Evolutionary conservation across 2,797 vertebrate genomes (phyloP).

Genomic region (Epinephelus awoara): DNA sequence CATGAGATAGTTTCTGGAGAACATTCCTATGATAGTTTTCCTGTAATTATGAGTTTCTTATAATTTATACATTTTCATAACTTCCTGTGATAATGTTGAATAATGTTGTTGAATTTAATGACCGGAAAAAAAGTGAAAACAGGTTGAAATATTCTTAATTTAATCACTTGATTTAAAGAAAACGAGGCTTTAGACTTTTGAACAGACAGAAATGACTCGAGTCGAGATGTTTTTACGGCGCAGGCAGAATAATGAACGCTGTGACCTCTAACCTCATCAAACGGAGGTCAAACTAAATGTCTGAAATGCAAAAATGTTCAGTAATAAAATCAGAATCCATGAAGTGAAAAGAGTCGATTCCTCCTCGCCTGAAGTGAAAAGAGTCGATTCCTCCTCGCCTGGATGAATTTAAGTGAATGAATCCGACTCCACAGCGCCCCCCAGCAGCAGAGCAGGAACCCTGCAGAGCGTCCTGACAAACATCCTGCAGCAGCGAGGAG

Average conservation of each 20-base stretch:
- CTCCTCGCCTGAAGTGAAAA: not conserved
- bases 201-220: not conserved
- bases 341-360: not conserved
- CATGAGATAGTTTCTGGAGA: not conserved
- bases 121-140: not conserved
- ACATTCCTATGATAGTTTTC: too few relatives aligned
- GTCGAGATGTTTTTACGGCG: not conserved
- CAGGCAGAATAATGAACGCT: not conserved
- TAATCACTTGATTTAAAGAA: not conserved
- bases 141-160: slow-evolving; percentile 2
- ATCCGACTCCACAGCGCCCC: slow-evolving; percentile 37
- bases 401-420: not conserved
- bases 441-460: slow-evolving; percentile 39
- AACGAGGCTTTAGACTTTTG: not conserved
- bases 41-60: not conserved
- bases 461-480: slow-evolving; percentile 40
- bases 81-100: too few relatives aligned
- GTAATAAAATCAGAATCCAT: not conserved
- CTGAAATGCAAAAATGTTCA: slow-evolving; percentile 8
- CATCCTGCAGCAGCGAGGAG: slow-evolving; percentile 46
- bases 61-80: too few relatives aligned
- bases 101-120: not conserved
- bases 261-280: slow-evolving; percentile 24
- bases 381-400: not conserved
- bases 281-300: not conserved